A percentile compares a stretch with the other conserved stretches of the same genome.
Conservation (phyloP, 2,113 vertebrate species). For the Eonycteris spelaea region DNA sequence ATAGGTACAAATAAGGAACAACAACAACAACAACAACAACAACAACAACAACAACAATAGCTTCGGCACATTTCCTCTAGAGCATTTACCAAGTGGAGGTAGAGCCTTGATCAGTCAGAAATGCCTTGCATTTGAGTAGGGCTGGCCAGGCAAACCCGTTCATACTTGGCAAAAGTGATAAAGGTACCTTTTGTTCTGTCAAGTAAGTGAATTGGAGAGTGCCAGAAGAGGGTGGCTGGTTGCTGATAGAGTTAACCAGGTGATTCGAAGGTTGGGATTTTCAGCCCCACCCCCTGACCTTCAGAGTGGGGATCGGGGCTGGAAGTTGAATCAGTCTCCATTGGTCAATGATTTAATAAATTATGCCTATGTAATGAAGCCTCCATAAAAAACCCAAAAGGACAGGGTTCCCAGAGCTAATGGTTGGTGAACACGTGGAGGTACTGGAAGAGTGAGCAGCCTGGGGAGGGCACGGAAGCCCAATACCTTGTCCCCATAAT, state of each 20-base stretch:
- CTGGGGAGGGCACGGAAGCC: no score
- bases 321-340: not conserved
- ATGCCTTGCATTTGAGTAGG: not conserved
- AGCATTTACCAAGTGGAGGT: not conserved
- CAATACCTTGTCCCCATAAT: fast-evolving
- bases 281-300: not conserved
- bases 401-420: not conserved
- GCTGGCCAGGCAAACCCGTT: not conserved
- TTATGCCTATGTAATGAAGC: not conserved
- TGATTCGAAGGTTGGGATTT: not conserved
- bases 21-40: no score
- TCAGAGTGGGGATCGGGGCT: not conserved
- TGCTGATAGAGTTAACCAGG: not conserved
- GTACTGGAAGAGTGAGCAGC: no score
- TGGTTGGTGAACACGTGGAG: not conserved
- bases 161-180: no score
- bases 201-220: not conserved
- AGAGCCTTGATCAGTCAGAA: not conserved
- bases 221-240: no score
- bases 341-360: not conserved
- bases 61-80: not conserved
- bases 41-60: no score
- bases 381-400: no score
- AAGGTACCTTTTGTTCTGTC: not conserved
- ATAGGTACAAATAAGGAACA: not conserved